Base-by-base conservation (phyloP, 2,888 invertebrate species). In the Drosophila anomalata region DNA sequence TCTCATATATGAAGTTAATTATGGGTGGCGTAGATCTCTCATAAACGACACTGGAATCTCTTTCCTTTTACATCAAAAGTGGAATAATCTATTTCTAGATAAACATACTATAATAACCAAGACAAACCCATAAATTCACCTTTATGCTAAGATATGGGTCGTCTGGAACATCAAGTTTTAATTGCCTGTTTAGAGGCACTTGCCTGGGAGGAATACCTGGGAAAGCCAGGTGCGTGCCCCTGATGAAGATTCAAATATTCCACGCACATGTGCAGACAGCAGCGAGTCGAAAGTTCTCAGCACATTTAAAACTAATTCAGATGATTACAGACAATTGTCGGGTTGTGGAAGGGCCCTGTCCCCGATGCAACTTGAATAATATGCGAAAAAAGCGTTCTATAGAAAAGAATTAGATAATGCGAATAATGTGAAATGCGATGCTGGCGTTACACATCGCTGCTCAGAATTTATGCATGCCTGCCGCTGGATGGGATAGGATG, bases 361-460 rank as follows among this genome's bases (percentile, higher is more conserved):
- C 41, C 46, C 59, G 41, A 72, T 56, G 42, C 56, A 59, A 59
- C 29, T n/a, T 63, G 65, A 41, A 51, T 62, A 66, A 62, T 73
- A 71, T 58, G 66, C 48, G 62, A 57, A 61, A 42, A 58, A 52
- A 42, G 20, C 41, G 33, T 60, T 53, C 63, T 72, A 76, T 69
- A 78, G 68, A 79, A 75, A 60, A 67, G 68, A 79, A 85, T 88
- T 85, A 85, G 88, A 85, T 88, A 85, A 85, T 88, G 61, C 82
- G 71, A 77, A 63, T 87, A 20, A 11, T 22, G 44, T 44, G 88
- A 84, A 84, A 88, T 86, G 76, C 82, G 82, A 87, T 82, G 79
- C 86, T 82, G 57, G 71, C 80, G 88, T 88, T 73, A 73, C 87
- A 81, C 75, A 76, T 80, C 77, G 79, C 68, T 88, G 87, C 75